Conservation (phyloP, 1,140 invertebrate species). For the Polyergus mexicanus region DNA sequence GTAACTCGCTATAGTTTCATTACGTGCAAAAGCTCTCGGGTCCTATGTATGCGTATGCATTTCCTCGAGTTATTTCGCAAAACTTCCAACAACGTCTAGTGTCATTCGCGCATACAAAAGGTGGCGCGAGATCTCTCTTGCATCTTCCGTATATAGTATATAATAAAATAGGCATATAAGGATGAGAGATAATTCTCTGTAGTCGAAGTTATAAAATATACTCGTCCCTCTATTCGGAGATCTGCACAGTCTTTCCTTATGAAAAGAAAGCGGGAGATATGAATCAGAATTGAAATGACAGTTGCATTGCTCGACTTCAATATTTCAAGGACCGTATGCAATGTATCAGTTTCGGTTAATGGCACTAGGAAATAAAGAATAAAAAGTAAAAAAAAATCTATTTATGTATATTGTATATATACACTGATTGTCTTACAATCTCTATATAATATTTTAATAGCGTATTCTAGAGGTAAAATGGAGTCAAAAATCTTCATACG, state of each 20-base stretch:
- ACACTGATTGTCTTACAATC: too few species aligned
- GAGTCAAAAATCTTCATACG: too few species aligned
- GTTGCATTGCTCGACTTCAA: slow-evolving; percentile 12
- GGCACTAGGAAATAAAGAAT: neutral
- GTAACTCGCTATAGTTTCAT: slow-evolving; percentile 52
- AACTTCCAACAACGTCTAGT: slow-evolving; percentile 47
- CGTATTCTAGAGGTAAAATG: too few species aligned
- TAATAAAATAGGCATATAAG: slow-evolving; percentile 36
- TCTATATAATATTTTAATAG: too few species aligned
- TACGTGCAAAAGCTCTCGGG: slow-evolving; percentile 32
- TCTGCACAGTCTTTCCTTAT: neutral
- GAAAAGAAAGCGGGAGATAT: slow-evolving; percentile 20
- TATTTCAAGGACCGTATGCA: neutral
- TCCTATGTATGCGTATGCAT: neutral
- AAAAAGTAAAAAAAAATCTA: neutral
- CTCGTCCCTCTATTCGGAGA: neutral
- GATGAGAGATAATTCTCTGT: slow-evolving; percentile 10
- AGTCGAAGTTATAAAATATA: neutral
- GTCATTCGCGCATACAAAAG: slow-evolving; percentile 36
- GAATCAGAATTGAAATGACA: slow-evolving; percentile 19
- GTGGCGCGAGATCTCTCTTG: neutral
- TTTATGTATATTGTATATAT: too few species aligned
- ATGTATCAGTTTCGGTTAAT: slow-evolving; percentile 27
- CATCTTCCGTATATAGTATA: neutral
- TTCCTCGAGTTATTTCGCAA: slow-evolving; percentile 55